Evolutionary conservation across 2,888 invertebrate species (phyloP).

Genomic region (Leucophenga maculata): DNA sequence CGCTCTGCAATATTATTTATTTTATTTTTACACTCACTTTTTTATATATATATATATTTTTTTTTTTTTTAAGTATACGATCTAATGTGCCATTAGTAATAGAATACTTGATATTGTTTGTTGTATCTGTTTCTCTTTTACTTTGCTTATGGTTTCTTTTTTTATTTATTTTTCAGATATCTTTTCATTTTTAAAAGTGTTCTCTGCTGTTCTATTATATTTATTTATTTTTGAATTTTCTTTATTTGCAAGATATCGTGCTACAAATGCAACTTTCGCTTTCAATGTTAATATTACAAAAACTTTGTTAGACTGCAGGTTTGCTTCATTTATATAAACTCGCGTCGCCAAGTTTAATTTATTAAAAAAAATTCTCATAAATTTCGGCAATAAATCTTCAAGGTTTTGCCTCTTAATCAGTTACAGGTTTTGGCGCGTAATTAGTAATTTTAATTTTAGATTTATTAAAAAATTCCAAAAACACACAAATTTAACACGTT

Average conservation of each 20-base stretch:
- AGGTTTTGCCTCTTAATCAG: conserved; percentile 13
- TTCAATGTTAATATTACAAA: background rate
- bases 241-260: background rate
- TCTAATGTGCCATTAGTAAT: too few species aligned
- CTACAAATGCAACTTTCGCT: background rate
- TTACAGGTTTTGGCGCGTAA: background rate
- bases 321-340: background rate
- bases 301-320: background rate
- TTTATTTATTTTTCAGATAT: background rate
- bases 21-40: too few species aligned
- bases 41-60: too few species aligned
- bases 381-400: conserved; percentile 29
- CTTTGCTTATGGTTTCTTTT: background rate
- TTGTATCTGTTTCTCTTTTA: background rate
- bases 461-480: background rate
- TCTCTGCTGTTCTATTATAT: background rate
- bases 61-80: too few species aligned
- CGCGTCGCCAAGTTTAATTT: background rate
- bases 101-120: too few species aligned
- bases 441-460: conserved; percentile 1
- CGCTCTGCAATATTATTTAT: too few species aligned
- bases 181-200: background rate
- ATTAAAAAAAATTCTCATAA: background rate
- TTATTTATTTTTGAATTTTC: conserved; percentile 1
- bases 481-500: too few species aligned